Evolutionary conservation across 2,888 invertebrate genomes (phyloP).

Genomic region (Portevinia maculata): DNA sequence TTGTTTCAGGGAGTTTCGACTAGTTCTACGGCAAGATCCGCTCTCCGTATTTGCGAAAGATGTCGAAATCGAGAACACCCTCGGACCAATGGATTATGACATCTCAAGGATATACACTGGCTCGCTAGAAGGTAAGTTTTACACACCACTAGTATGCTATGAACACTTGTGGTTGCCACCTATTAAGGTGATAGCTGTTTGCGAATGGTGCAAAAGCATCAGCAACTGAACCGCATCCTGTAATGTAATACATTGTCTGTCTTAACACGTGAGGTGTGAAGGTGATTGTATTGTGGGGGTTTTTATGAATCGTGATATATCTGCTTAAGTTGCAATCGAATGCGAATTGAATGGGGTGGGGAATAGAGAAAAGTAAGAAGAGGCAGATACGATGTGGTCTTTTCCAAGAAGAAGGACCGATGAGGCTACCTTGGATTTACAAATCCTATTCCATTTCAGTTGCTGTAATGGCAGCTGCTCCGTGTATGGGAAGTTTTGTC

Average conservation of each 20-base stretch:
- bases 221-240: constrained; percentile 25
- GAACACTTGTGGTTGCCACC: constrained; percentile 54
- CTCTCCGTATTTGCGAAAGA: constrained; percentile 89
- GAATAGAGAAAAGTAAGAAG: not conserved
- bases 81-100: constrained; percentile 88
- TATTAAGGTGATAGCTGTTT: constrained; percentile 68
- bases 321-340: constrained; percentile 55
- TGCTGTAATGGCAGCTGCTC: not conserved
- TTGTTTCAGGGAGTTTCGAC: constrained; percentile 88
- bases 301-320: constrained; percentile 51
- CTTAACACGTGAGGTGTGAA: not conserved
- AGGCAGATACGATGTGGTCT: constrained; percentile 15
- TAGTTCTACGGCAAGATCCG: constrained; percentile 89
- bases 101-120: constrained; percentile 90
- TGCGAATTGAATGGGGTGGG: constrained; percentile 53
- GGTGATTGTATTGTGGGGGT: constrained; percentile 15
- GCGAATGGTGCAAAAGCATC: not conserved
- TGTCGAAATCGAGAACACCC: constrained; percentile 89
- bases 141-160: constrained; percentile 1
- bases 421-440: not conserved
- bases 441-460: not conserved
- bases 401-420: not conserved
- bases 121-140: constrained; percentile 88
- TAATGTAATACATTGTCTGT: constrained; percentile 32
- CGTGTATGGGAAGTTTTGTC: constrained; percentile 21